phyloP scores from a whole-genome alignment of 2,113 vertebrate genomes.

The Gasterosteus aculeatus region DNA sequence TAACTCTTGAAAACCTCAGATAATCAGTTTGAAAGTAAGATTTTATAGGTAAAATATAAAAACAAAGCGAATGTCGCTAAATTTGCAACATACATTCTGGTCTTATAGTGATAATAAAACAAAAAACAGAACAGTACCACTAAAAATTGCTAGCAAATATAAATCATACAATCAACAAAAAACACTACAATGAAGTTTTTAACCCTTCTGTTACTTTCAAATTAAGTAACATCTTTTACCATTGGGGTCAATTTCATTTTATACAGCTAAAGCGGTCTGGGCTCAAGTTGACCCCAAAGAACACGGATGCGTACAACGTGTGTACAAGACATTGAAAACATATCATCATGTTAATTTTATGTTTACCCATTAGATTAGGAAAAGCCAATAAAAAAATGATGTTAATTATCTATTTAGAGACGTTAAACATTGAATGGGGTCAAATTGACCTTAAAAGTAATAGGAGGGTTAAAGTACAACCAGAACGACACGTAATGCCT shows the following conservation, averaged over 20 bases:
- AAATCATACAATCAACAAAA: constrained; percentile 46
- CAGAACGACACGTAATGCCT: constrained; percentile 29
- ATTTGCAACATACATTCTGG: constrained; percentile 63
- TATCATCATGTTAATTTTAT: too few relatives aligned
- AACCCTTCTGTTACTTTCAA: too few relatives aligned
- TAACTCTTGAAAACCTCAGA: constrained; percentile 24
- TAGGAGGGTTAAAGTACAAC: constrained; percentile 5
- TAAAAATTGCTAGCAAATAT: constrained; percentile 42
- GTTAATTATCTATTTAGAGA: too few relatives aligned
- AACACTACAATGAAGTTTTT: constrained; percentile 42
- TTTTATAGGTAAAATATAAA: constrained; percentile 24
- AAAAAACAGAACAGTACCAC: constrained; percentile 31
- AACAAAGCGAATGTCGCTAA: constrained; percentile 17
- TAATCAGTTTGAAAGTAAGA: constrained; percentile 9
- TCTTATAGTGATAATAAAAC: constrained; percentile 36
- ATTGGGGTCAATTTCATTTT: background rate
- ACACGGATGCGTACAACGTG: too few relatives aligned
- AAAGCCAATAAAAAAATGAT: too few relatives aligned
- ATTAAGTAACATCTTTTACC: too few relatives aligned
- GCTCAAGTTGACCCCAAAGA: too few relatives aligned
- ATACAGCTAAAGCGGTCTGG: too few relatives aligned
- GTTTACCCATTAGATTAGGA: too few relatives aligned
- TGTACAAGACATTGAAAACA: too few relatives aligned
- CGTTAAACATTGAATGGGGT: too few relatives aligned
- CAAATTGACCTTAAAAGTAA: too few relatives aligned